Evolutionary conservation across 2,888 invertebrate genomes (phyloP), one percentile per base, ranked within the genome.

Genomic region (Ophion costatus): DNA sequence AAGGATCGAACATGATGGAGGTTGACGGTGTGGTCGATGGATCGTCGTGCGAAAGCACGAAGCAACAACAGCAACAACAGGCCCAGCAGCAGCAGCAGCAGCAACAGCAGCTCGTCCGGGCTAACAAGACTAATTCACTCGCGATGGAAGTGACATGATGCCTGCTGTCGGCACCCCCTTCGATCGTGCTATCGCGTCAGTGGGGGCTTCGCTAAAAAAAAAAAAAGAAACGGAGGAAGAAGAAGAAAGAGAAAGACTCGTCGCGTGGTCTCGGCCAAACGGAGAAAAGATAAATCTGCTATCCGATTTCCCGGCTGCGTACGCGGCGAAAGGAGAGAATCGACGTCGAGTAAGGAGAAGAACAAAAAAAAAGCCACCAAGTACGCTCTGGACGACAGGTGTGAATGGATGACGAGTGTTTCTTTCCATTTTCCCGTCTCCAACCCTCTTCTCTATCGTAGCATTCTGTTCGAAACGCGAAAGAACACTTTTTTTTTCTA

Each of bases 141-240:
- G 95, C 95, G 88, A 95, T 95, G 95, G 95, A 95, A 94, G 95
- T 95, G 94, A 95, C 95, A 94, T 95, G 95, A 95, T 95, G 95
- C 93, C 92, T 93, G 91, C 92, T 93, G 87, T 92, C 87, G 89
- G 92, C 91, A 92, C 92, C 93, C 93, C 92, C 91, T 90, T 91
- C 91, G 90, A 90, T 90, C 89, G 91, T 80, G 74, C 82, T 89
- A 89, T 90, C 91, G 89, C 92, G 92, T 91, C 91, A 92, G 89
- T 92, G 93, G 93, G 93, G 93, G 92, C 91, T 93, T 92, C 90
- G 91, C 91, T 93, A 91, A 88, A 81, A 85, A 57, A 70, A 78
- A 61, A 66, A 70, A 69, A 56, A 38, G 0, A 38, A 38, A 38
- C 38, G 7, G 38, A 38, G 9, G 17, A 73, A 71, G 71, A 83